A percentile compares a stretch with the other conserved stretches of the same genome.
phyloP scores from a whole-genome alignment of 2,797 vertebrate genomes.

The Anguilla pacifica region DNA sequence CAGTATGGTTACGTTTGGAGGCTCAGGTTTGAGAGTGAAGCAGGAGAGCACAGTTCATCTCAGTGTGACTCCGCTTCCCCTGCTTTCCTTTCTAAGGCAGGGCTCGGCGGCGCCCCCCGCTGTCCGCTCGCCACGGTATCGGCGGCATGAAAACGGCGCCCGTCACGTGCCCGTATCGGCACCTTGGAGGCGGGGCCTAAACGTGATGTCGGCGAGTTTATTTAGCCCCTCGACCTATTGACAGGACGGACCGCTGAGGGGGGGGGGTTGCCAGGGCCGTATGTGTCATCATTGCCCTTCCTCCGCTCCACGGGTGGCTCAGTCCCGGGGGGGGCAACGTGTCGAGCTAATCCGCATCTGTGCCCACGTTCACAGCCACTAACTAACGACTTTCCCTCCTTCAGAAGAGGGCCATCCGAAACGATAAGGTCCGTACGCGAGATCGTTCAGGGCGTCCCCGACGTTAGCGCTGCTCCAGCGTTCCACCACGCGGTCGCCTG shows the following conservation, averaged over 20 bases:
- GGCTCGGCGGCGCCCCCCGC: neutral
- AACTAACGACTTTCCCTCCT: neutral
- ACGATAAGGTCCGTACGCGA: constrained; percentile 37
- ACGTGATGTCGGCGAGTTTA: neutral
- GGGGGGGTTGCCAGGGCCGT: neutral
- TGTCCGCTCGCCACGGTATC: neutral
- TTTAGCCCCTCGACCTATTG: neutral
- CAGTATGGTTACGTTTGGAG: constrained; percentile 9
- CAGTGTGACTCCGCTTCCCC: neutral
- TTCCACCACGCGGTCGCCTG: constrained; percentile 6
- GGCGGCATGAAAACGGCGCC: neutral
- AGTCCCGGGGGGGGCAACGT: neutral
- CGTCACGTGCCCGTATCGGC: neutral
- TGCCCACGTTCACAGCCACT: constrained; percentile 16
- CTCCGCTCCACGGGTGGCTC: neutral
- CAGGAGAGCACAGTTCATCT: neutral
- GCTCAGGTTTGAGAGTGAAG: neutral
- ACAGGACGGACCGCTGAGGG: neutral
- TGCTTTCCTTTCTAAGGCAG: neutral
- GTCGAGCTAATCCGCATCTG: constrained; percentile 4
- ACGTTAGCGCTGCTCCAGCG: constrained; percentile 26
- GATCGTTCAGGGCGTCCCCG: constrained; percentile 36
- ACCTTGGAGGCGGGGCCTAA: neutral
- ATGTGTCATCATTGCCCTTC: neutral
- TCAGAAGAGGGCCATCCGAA: constrained; percentile 8